phyloP scores from a whole-genome alignment of 2,113 vertebrate species.

The Australoheros scitulus region DNA sequence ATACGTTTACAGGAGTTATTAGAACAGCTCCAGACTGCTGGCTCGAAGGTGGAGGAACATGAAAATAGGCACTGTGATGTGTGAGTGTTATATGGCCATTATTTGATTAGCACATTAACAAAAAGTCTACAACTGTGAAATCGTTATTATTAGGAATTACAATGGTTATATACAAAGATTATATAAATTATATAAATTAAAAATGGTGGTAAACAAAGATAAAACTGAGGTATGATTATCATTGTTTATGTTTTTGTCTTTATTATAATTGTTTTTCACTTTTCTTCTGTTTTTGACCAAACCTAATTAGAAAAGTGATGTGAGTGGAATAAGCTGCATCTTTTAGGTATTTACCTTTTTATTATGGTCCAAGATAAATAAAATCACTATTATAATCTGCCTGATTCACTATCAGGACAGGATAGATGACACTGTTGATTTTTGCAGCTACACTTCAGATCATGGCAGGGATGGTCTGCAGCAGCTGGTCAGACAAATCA shows the following conservation, averaged over 20 bases:
- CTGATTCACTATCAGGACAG: neutral
- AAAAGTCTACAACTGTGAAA: neutral
- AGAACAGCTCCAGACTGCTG: constrained; percentile 50
- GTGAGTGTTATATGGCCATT: neutral
- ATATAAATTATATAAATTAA: fast-evolving
- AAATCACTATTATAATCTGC: fast-evolving
- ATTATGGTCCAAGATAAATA: neutral
- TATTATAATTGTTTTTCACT: neutral
- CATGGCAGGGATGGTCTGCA: no score
- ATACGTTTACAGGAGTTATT: constrained; percentile 85
- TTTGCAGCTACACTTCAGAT: no score
- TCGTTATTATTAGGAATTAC: neutral
- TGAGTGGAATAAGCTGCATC: neutral
- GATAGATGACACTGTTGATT: neutral
- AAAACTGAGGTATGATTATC: neutral
- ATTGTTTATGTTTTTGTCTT: neutral
- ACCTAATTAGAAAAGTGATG: neutral
- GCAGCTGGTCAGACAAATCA: no score
- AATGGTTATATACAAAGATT: neutral
- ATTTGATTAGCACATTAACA: neutral
- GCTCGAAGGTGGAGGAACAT: neutral
- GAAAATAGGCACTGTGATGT: neutral
- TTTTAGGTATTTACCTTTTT: neutral
- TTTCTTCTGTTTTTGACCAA: neutral
- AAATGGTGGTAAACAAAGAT: neutral